A percentile compares a stretch with the other conserved stretches of the same genome.
Evolutionary conservation across 2,888 invertebrate genomes (phyloP).

Genomic region (Papilio protenor): DNA sequence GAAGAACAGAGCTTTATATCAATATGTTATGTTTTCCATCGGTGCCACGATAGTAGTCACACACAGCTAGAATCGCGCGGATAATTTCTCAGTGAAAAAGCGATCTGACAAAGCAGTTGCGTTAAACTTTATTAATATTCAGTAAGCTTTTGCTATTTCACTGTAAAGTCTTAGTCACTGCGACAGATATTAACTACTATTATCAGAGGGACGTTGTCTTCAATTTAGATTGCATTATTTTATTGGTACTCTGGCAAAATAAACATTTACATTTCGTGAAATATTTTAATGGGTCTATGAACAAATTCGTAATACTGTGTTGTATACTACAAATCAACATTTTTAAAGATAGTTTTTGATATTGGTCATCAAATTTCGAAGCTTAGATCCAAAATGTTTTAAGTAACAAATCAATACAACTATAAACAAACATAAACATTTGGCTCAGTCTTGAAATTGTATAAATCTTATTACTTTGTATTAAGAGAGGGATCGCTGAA

Average conservation of each 20-base stretch:
- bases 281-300: neutral
- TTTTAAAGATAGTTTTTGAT: neutral
- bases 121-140: slow-evolving; percentile 37
- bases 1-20: neutral
- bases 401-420: neutral
- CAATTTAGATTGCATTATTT: neutral
- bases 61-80: neutral
- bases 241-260: neutral
- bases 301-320: neutral
- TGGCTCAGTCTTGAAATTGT: neutral
- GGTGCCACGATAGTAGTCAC: neutral
- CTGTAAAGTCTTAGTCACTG: slow-evolving; percentile 11
- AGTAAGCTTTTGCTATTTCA: slow-evolving; percentile 20
- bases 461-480: slow-evolving; percentile 20
- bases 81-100: neutral
- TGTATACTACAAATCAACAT: neutral
- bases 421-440: neutral
- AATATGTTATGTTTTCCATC: slow-evolving; percentile 3
- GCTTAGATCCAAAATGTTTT: neutral
- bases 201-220: neutral
- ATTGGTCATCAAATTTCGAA: neutral
- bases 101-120: slow-evolving; percentile 40
- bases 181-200: slow-evolving; percentile 13
- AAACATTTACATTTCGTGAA: neutral
- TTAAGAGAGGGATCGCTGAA: slow-evolving; percentile 14